Conservation (phyloP, 2,113 vertebrate genomes). For the Dasypus novemcinctus region DNA sequence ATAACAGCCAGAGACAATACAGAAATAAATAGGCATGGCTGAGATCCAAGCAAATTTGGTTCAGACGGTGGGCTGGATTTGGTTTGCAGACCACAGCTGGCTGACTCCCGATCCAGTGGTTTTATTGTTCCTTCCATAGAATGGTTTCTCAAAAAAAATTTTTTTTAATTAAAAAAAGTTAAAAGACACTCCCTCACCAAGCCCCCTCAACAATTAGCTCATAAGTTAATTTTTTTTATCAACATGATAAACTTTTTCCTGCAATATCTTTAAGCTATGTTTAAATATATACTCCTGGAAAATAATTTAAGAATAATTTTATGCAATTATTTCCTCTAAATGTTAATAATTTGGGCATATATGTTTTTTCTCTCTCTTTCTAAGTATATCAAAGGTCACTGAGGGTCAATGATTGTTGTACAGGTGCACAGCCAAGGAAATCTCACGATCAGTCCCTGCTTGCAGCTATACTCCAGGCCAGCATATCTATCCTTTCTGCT, state of each 20-base stretch:
- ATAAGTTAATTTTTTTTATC: not conserved
- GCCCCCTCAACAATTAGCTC: not conserved
- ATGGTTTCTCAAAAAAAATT: not conserved
- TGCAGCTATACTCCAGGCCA: not conserved
- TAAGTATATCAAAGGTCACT: not conserved
- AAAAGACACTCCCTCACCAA: not conserved
- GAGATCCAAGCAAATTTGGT: not conserved
- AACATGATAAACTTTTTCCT: not conserved
- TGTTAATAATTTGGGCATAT: not conserved
- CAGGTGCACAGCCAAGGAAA: not conserved
- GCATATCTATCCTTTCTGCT: not conserved
- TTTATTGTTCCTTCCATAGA: not conserved
- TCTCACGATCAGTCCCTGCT: not conserved
- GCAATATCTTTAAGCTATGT: not conserved
- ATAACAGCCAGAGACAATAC: not conserved
- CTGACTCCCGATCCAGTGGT: not conserved
- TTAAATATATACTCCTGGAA: not conserved
- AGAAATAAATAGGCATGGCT: accelerated
- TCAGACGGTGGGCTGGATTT: not conserved
- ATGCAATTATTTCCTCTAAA: not conserved
- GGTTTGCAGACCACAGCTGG: not conserved
- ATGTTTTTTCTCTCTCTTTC: not conserved
- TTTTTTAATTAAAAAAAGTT: not conserved
- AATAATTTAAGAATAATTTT: not conserved
- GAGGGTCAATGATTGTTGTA: not conserved